Evolutionary conservation across 1,140 invertebrate genomes (phyloP), one percentile per base, ranked within the genome.

Genomic region (Nymphalis io): DNA sequence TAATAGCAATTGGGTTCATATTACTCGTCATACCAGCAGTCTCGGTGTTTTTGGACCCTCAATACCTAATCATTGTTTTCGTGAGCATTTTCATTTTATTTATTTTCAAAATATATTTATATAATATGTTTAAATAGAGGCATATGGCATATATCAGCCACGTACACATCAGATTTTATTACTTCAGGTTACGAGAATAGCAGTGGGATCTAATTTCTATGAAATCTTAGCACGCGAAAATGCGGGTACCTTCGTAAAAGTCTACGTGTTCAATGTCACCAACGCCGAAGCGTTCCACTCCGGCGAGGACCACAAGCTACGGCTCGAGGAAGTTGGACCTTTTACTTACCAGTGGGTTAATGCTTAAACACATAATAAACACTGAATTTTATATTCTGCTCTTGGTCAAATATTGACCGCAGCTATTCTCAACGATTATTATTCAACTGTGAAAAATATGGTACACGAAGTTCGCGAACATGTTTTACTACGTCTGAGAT

Each of bases 181-280:
- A 27, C 27, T 73, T 44, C 71, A 80, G 78, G 33, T 62, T n/a
- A 59, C 74, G 15, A 70, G 76, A 33, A 27, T 85, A 2, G 51
- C 55, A 3, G 51, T 65, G 0, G 76, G 70, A 0, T 75, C 80
- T 1, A 10, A 66, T 3, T 23, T 83, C 0, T 74, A 75, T 53
- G 39, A 81, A 0, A 27, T 82, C 10, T 55, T 89, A 15, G 27
- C 60, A 6, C 23, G 68, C 16, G 76, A 86, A 21, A 48, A 42
- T 93, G 95, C 21, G 89, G 78, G 80, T 0, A 72, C 97, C 0
- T 94, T 93, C 62, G 84, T 97, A 3, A 94, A 94, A 58, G 92
- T 96, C 0, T 98, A 96, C 80, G 92, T 98, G 73, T 98, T 98
- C 83, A 97, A 98, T 82, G 93, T 98, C 6, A 97, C 95, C 0